These are phyloP conservation scores for Clusia tigrina DNA, from an alignment of 2,888 invertebrate genomes.

Conservation along the genomic window DNA sequence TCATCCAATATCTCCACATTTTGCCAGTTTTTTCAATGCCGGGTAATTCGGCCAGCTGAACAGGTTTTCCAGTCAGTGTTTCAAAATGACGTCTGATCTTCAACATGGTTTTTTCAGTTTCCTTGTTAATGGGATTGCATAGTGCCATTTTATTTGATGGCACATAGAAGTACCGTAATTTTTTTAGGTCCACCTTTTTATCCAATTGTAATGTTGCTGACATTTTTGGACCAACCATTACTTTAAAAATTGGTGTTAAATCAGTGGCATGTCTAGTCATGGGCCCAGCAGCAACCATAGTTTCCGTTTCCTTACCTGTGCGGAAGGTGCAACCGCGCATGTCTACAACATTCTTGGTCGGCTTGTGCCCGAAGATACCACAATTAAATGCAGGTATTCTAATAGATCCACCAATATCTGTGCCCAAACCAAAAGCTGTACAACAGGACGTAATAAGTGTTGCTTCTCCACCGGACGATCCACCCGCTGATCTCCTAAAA, in stretches of 20 bases:
- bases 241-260: conserved; percentile 77
- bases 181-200: conserved; percentile 70
- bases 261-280: conserved; percentile 81
- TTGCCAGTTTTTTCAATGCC: conserved; percentile 66
- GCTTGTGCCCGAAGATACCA: conserved; percentile 86
- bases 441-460: conserved; percentile 80
- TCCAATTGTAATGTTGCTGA: conserved; percentile 69
- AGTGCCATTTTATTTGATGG: conserved; percentile 77
- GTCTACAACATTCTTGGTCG: conserved; percentile 70
- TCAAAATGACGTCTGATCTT: conserved; percentile 66
- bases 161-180: conserved; percentile 79
- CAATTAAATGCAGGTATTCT: conserved; percentile 88
- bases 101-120: conserved; percentile 72
- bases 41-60: conserved; percentile 54
- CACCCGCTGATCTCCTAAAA: conserved; percentile 83
- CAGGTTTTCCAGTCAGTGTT: conserved; percentile 52
- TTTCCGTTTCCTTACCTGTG: conserved; percentile 72
- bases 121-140: conserved; percentile 74
- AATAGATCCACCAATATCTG: conserved; percentile 96
- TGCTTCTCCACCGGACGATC: conserved; percentile 91
- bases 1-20: conserved; percentile 82
- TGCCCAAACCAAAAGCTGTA: conserved; percentile 83
- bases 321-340: conserved; percentile 75
- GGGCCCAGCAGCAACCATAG: conserved; percentile 87
- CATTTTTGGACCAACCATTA: conserved; percentile 65